Base-by-base conservation (phyloP, 2,888 invertebrate species). In the Scaptodrosophila latifasciaeformis region DNA sequence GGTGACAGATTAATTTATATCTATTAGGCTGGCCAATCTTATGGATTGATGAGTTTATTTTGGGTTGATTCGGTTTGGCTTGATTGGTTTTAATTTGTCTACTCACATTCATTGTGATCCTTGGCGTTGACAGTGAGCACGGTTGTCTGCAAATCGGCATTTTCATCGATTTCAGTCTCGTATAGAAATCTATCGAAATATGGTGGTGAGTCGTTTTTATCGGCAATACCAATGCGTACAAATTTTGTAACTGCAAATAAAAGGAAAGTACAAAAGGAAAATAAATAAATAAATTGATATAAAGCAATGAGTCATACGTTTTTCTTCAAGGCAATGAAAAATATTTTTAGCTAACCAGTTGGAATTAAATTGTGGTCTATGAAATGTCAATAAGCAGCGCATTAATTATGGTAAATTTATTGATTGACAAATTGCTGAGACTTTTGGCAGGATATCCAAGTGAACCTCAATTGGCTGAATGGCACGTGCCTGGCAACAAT, bases 191-290 rank as follows among this genome's bases (percentile, higher is more conserved):
- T 96, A 90, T 96, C 96, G 89, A 99, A 99, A 88, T 95, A 96
- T 72, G 98, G 99, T 65, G 97, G 96, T 88, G 99, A 98, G 90
- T 99, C 99, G 92, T 99, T 99, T 90, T 97, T 97, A 89, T 99
- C 99, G 79, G 96, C 96, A 86, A 99, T 97, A 82, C 96, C 96
- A 88, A 97, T 96, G 76, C 97, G 96, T 88, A 97, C 96, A 89
- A 96, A 97, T 89, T 96, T 96, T 82, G 96, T 96, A 88, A 96
- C 97, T 96, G 92, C 29, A 91, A 92, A 79, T 70, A 70, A 58
- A 74, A 65, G 51, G 21, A 9, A 47, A 17, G 52, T 60, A 55
- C 6, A 52, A 0, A n/a, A n/a, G n/a, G 10, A 10, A 18, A 18
- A 48, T 15, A 42, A 49, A 42, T 29, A 29, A 49, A 49, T 46